These are phyloP conservation scores for Tachysurus vachellii DNA, from an alignment of 2,113 vertebrate species.

Conservation along the genomic window DNA sequence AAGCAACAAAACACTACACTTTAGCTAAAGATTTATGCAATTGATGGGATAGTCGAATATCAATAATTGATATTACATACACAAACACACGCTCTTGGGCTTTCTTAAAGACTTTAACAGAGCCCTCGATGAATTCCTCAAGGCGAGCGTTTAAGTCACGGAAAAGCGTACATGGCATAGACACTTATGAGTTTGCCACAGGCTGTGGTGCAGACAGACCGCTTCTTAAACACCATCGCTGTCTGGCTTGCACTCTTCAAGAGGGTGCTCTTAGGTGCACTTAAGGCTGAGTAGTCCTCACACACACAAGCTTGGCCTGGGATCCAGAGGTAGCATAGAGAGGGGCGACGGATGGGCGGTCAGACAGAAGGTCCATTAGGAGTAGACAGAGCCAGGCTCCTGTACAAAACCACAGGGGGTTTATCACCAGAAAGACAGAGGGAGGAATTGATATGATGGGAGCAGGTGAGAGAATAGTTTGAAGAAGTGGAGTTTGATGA, in stretches of 20 bases:
- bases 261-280: slow-evolving; percentile 55
- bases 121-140: slow-evolving; percentile 22
- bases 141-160: slow-evolving; percentile 7
- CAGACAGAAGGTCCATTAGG: slow-evolving; percentile 53
- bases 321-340: slow-evolving; percentile 39
- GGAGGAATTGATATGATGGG: slow-evolving; percentile 35
- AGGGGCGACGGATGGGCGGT: slow-evolving; percentile 40
- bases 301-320: slow-evolving; percentile 18
- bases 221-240: slow-evolving; percentile 49
- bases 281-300: slow-evolving; percentile 51
- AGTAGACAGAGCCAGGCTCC: slow-evolving; percentile 47
- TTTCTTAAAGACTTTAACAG: slow-evolving; percentile 38
- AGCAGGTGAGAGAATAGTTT: slow-evolving; percentile 37
- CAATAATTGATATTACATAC: slow-evolving; percentile 26
- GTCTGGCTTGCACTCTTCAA: slow-evolving; percentile 52
- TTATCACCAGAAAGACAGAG: slow-evolving; percentile 40
- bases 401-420: slow-evolving; percentile 26
- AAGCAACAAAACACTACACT: neutral
- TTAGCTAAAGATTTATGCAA: slow-evolving; percentile 6
- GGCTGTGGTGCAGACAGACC: slow-evolving; percentile 44
- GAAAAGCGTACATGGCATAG: slow-evolving; percentile 16
- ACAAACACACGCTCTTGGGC: neutral
- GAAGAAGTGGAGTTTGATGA: slow-evolving; percentile 30
- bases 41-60: neutral
- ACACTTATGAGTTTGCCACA: slow-evolving; percentile 19